Evolutionary conservation across 2,888 invertebrate species (phyloP).

Genomic region (Theretra japonica): DNA sequence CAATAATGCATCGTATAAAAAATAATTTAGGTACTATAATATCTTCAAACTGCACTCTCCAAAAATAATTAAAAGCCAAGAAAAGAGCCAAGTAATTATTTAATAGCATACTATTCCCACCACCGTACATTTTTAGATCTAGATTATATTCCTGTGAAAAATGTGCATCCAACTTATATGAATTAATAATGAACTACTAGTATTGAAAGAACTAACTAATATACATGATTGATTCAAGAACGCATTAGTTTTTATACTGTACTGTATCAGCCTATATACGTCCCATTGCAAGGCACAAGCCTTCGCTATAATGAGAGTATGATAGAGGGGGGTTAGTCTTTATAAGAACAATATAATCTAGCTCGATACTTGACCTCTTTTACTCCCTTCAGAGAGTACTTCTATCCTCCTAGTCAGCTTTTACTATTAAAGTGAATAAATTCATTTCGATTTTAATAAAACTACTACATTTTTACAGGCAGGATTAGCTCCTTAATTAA

Average conservation of each 20-base stretch:
- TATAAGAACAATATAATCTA: neutral
- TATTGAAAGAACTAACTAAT: neutral
- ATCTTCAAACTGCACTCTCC: neutral
- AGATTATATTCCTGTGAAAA: slow-evolving; percentile 1
- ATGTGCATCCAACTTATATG: neutral
- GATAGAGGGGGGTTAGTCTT: too few species aligned
- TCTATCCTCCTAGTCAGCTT: too few species aligned
- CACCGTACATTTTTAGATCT: neutral
- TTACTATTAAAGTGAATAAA: too few species aligned
- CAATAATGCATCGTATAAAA: neutral
- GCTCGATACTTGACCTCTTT: neutral
- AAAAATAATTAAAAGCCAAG: neutral
- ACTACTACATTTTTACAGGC: too few species aligned
- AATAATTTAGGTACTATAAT: neutral
- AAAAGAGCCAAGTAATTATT: neutral
- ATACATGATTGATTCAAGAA: neutral
- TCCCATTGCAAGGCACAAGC: too few species aligned
- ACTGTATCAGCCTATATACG: too few species aligned
- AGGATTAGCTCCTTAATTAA: too few species aligned
- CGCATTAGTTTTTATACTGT: neutral
- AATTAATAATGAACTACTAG: neutral
- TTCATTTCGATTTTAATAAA: too few species aligned
- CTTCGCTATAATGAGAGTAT: too few species aligned
- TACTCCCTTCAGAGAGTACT: neutral
- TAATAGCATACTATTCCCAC: neutral